Conservation (phyloP, 2,797 vertebrate genomes). For the Scomberomorus guttatus region DNA sequence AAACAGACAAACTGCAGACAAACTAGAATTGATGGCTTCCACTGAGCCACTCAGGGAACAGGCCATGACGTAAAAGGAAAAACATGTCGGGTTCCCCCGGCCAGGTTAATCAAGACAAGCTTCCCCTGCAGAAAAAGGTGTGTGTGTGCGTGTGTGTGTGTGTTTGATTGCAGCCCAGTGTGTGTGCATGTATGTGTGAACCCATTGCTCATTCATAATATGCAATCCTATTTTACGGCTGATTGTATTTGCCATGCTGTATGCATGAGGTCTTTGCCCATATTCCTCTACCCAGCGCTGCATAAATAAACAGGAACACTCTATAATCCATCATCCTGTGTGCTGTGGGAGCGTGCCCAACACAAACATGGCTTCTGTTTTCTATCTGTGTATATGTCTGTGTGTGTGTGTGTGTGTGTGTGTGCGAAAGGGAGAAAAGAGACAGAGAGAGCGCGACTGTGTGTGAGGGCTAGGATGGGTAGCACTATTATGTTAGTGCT, state of each 20-base stretch:
- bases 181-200: constrained; percentile 54
- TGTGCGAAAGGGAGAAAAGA: background rate
- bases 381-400: constrained; percentile 78
- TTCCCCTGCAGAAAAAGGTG: constrained; percentile 62
- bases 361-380: constrained; percentile 87
- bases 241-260: constrained; percentile 77
- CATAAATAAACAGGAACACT: constrained; percentile 86
- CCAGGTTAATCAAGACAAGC: constrained; percentile 85
- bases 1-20: constrained; percentile 82
- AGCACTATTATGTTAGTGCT: constrained; percentile 66
- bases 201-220: constrained; percentile 84
- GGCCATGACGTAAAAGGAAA: constrained; percentile 82
- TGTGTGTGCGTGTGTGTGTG: constrained; percentile 32
- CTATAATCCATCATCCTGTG: constrained; percentile 86
- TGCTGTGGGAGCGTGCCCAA: constrained; percentile 79
- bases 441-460: constrained; percentile 20
- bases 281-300: constrained; percentile 74
- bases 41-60: constrained; percentile 67
- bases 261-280: constrained; percentile 72
- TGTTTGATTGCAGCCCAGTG: constrained; percentile 54
- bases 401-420: constrained; percentile 8
- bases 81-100: constrained; percentile 74
- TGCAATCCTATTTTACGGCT: constrained; percentile 80
- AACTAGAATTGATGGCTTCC: constrained; percentile 84
- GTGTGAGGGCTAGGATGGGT: constrained; percentile 74